Percentiles rank a stretch among this genome's conserved stretches.
Evolutionary conservation across 2,888 invertebrate genomes (phyloP).

Genomic region (Folsomia manolachei): DNA sequence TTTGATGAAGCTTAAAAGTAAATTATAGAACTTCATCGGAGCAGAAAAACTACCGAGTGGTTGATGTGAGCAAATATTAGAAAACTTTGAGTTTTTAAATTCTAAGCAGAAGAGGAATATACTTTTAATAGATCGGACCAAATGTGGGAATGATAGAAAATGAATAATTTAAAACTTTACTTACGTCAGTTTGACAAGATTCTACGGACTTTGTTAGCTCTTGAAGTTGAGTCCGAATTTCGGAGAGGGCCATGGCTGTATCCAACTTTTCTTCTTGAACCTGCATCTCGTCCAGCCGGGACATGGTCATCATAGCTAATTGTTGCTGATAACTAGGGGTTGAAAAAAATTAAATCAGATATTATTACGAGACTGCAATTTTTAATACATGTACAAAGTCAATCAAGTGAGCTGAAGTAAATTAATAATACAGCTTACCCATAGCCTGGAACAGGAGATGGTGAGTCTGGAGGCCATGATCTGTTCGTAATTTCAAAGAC

Average conservation of each 20-base stretch:
- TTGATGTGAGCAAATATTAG: too few species aligned
- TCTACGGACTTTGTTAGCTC: slow-evolving; percentile 91
- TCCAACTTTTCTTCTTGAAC: slow-evolving; percentile 70
- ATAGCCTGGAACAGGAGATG: slow-evolving; percentile 49
- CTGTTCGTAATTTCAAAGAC: slow-evolving; percentile 26
- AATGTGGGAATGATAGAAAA: background rate
- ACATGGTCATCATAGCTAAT: slow-evolving; percentile 97
- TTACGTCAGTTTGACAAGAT: slow-evolving; percentile 88
- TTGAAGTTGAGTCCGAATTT: slow-evolving; percentile 87
- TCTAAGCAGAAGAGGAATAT: too few species aligned
- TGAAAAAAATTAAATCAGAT: slow-evolving; percentile 7
- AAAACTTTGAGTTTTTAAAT: too few species aligned
- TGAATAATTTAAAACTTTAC: background rate
- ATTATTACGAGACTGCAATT: background rate
- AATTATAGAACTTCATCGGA: slow-evolving; percentile 24
- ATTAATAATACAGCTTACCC: slow-evolving; percentile 11
- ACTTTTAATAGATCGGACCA: too few species aligned
- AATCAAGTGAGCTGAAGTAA: background rate
- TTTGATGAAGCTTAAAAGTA: slow-evolving; percentile 17
- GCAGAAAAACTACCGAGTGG: slow-evolving; percentile 13
- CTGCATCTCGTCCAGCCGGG: slow-evolving; percentile 91
- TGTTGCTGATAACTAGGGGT: slow-evolving; percentile 85
- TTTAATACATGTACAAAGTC: background rate
- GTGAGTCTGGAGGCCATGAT: slow-evolving; percentile 51
- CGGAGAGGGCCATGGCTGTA: slow-evolving; percentile 89